Conservation (phyloP, 2,888 invertebrate species). For the Agrilus mali region DNA sequence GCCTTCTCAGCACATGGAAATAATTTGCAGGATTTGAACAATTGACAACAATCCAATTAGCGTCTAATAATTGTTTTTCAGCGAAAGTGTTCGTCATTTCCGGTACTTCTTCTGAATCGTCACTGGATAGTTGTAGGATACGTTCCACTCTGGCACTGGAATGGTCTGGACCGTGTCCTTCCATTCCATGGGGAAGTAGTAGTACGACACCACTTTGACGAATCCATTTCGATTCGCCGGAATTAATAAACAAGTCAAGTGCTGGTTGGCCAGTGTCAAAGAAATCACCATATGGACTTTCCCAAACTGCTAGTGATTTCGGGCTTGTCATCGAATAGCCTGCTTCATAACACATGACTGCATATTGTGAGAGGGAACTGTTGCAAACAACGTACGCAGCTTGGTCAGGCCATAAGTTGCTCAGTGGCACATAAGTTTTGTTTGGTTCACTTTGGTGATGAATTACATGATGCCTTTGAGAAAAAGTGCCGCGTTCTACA, state of each 20-base stretch:
- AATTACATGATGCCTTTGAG: conserved; percentile 64
- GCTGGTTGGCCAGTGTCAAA: conserved; percentile 57
- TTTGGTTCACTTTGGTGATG: conserved; percentile 69
- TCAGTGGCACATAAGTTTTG: conserved; percentile 41
- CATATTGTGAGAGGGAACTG: conserved; percentile 51
- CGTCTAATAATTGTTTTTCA: conserved; percentile 91
- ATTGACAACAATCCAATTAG: conserved; percentile 95
- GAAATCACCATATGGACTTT: conserved; percentile 82
- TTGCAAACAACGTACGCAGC: conserved; percentile 68
- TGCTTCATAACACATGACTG: conserved; percentile 58
- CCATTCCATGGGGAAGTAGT: conserved; percentile 72
- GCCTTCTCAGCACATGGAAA: conserved; percentile 92
- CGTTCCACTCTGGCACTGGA: conserved; percentile 82
- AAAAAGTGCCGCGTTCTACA: conserved; percentile 72
- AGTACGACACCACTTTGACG: conserved; percentile 67
- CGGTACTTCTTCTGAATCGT: conserved; percentile 93
- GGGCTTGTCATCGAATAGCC: conserved; percentile 73
- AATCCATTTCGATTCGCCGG: conserved; percentile 74
- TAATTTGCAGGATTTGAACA: conserved; percentile 93
- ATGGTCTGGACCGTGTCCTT: conserved; percentile 86
- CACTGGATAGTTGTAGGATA: conserved; percentile 91
- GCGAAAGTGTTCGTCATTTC: conserved; percentile 80
- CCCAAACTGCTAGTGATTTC: conserved; percentile 62
- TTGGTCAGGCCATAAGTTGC: conserved; percentile 58
- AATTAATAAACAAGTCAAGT: conserved; percentile 47